phyloP scores from a whole-genome alignment of 2,888 invertebrate species.

The Elmis aenea region DNA sequence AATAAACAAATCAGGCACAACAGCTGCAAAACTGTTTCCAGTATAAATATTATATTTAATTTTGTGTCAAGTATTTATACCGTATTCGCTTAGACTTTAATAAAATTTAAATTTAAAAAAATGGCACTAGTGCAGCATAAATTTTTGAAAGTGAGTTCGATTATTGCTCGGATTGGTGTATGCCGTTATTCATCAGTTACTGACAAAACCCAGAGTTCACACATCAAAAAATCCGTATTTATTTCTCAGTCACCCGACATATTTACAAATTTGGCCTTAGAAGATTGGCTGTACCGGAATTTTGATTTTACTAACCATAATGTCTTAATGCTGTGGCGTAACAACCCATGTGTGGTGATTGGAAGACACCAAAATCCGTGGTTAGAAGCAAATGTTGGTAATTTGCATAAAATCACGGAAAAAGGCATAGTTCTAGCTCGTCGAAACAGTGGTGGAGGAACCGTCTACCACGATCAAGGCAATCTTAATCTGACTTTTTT shows the following conservation, averaged over 20 bases:
- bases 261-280: constrained; percentile 88
- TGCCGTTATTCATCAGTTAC: constrained; percentile 4
- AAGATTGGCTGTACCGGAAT: constrained; percentile 93
- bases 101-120: constrained; percentile 13
- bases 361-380: constrained; percentile 98
- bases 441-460: constrained; percentile 92
- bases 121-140: constrained; percentile 39
- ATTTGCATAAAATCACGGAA: constrained; percentile 49
- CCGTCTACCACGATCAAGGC: constrained; percentile 93
- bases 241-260: constrained; percentile 90
- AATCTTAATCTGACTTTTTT: constrained; percentile 93
- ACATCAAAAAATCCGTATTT: constrained; percentile 79
- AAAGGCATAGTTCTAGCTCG: constrained; percentile 74
- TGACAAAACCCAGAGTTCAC: constrained; percentile 4
- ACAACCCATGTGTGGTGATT: constrained; percentile 90
- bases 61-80: constrained; percentile 10
- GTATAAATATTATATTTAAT: constrained; percentile 9
- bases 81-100: background rate
- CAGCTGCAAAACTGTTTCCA: constrained; percentile 22
- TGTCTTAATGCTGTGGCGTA: constrained; percentile 87
- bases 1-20: constrained; percentile 22
- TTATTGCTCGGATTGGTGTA: constrained; percentile 22
- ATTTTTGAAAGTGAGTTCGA: constrained; percentile 25
- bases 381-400: constrained; percentile 78
- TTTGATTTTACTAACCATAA: constrained; percentile 78